Evolutionary conservation across 2,113 vertebrate genomes (phyloP), one percentile per base, ranked within the genome.

Genomic region (Pycnonotus jocosus): DNA sequence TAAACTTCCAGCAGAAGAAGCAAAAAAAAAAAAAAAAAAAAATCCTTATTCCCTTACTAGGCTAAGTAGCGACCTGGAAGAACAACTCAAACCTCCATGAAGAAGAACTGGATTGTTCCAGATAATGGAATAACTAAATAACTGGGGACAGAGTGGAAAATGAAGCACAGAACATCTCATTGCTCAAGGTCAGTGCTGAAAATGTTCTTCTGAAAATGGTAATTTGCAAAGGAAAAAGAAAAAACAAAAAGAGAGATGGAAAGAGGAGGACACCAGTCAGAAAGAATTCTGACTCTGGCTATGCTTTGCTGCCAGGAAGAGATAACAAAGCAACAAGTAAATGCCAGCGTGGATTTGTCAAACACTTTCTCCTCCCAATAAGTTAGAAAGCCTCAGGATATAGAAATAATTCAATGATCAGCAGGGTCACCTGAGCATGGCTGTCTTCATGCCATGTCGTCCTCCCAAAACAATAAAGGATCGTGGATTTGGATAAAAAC

Each of bases 1-100:
- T 14, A 85, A 87, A 88, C 65, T 87, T 94, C 88, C 37, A 96
- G 71, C 60, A 97, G 62, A 93, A 72, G 19, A 7, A 80, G 35
- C 31, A 82, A 72, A 86, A 74, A 69, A 88, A 71, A 86, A 73
- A 69, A 88, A 71, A 86, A 73, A 69, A 24, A 72, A 53, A 66
- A 60, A 69, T 92, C 78, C 38, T 65, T 45, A 37, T 22, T 84
- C 74, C 62, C 23, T 64, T 48, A 56, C 60, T 57, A 76, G 44
- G 91, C 74, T 86, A 88, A 90, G 33, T 3, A 42, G 37, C 0
- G 7, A 96, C 81, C 90, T 94, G 87, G 54, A 89, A 85, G 66
- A 77, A 58, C n/a, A 42, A 45, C 35, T 80, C 31, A 69, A 82
- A 56, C n/a, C 84, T 83, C 76, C 35, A 33, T 2, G 10, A 95